Evolutionary conservation across 2,113 vertebrate genomes (phyloP).

Genomic region (Cichladusa arquata): DNA sequence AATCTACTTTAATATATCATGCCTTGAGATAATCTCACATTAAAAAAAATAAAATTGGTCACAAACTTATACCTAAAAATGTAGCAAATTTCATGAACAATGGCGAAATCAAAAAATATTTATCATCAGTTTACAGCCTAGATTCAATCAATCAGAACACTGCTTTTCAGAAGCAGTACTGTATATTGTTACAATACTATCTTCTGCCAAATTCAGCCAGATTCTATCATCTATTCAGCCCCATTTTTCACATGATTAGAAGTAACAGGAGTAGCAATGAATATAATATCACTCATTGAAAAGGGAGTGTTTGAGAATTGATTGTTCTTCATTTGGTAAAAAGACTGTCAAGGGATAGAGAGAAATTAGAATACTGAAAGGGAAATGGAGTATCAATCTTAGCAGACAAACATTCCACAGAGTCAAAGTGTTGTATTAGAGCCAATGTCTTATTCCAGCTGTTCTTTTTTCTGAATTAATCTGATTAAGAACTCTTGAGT

Average conservation of each 20-base stretch:
- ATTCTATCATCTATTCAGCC: not conserved
- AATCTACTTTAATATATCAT: not conserved
- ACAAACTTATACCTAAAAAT: not conserved
- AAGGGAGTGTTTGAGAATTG: not conserved
- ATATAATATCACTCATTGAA: not conserved
- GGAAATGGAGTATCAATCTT: not conserved
- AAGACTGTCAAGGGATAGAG: not conserved
- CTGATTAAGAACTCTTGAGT: not conserved
- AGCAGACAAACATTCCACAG: not conserved
- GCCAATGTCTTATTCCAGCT: not conserved
- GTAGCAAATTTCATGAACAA: not conserved
- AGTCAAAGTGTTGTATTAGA: not conserved
- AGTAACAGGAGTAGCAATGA: not conserved
- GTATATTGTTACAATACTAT: not conserved
- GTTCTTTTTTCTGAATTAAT: not conserved
- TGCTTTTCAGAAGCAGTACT: not conserved
- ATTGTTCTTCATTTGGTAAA: conserved; percentile 6
- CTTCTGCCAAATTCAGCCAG: not conserved
- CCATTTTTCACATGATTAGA: not conserved
- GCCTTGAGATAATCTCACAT: not conserved
- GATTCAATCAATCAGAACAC: not conserved
- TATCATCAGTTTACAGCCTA: not conserved
- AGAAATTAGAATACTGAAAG: not conserved
- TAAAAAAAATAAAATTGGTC: not conserved
- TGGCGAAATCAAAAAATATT: not conserved